Evolutionary conservation across 2,797 vertebrate genomes (phyloP).

Genomic region (Cyclopterus lumpus): DNA sequence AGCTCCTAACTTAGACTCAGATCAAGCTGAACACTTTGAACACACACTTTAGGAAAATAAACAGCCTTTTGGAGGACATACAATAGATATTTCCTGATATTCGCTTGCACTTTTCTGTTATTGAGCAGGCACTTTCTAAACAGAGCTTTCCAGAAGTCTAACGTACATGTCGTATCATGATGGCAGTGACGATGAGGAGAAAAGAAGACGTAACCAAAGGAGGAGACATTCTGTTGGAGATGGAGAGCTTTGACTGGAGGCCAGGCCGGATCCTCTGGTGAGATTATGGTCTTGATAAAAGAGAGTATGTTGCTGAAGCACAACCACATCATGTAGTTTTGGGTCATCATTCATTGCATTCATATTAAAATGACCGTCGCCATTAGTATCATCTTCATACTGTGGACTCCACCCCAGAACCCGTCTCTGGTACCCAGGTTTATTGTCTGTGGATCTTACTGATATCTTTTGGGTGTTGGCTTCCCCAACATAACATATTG

Average conservation of each 20-base stretch:
- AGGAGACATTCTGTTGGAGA: slow-evolving; percentile 74
- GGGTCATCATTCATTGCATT: slow-evolving; percentile 71
- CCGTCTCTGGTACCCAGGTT: slow-evolving; percentile 68
- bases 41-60: slow-evolving; percentile 81
- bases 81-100: slow-evolving; percentile 84
- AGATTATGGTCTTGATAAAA: slow-evolving; percentile 71
- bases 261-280: slow-evolving; percentile 70
- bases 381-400: slow-evolving; percentile 48
- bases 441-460: slow-evolving; percentile 70
- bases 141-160: slow-evolving; percentile 84
- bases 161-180: slow-evolving; percentile 72
- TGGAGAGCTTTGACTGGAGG: slow-evolving; percentile 78
- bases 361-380: slow-evolving; percentile 64
- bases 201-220: slow-evolving; percentile 51
- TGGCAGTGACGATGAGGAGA: slow-evolving; percentile 77
- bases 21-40: slow-evolving; percentile 70
- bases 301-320: slow-evolving; percentile 78
- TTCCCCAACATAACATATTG: slow-evolving; percentile 90
- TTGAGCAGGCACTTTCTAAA: slow-evolving; percentile 90
- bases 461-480: slow-evolving; percentile 85
- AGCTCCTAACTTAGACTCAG: slow-evolving; percentile 65
- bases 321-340: slow-evolving; percentile 72
- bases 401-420: slow-evolving; percentile 56
- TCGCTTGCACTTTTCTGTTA: slow-evolving; percentile 83
- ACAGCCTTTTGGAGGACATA: slow-evolving; percentile 75